Conservation (phyloP, 1,140 invertebrate species). For the Drosophila suzukii region DNA sequence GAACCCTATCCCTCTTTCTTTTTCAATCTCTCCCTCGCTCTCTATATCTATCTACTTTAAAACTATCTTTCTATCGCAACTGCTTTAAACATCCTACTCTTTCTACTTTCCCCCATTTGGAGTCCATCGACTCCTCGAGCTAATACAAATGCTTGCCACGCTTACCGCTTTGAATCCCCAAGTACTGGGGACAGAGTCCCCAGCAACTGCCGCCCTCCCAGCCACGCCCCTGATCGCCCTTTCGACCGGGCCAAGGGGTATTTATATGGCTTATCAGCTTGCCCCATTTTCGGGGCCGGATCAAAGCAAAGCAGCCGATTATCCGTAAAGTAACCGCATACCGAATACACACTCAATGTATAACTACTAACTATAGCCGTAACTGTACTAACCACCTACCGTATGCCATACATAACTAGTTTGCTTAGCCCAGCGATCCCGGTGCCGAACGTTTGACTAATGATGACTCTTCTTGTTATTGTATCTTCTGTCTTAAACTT, state of each 20-base stretch:
- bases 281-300: background rate
- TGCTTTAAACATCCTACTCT: slow-evolving; percentile 18
- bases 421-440: slow-evolving; percentile 74
- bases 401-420: slow-evolving; percentile 63
- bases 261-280: slow-evolving; percentile 19
- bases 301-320: slow-evolving; percentile 26
- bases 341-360: slow-evolving; percentile 48
- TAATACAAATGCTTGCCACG: slow-evolving; percentile 31
- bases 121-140: slow-evolving; percentile 16
- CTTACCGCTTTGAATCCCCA: slow-evolving; percentile 38
- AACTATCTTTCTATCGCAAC: slow-evolving; percentile 20
- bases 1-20: slow-evolving; percentile 15
- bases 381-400: slow-evolving; percentile 59
- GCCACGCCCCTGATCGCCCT: slow-evolving; percentile 9
- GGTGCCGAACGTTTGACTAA: slow-evolving; percentile 76
- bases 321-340: slow-evolving; percentile 10
- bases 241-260: slow-evolving; percentile 18
- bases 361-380: slow-evolving; percentile 46
- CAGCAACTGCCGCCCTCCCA: background rate
- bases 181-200: background rate
- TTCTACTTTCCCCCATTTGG: slow-evolving; percentile 10
- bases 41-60: slow-evolving; percentile 17
- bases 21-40: slow-evolving; percentile 5
- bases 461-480: slow-evolving; percentile 82
- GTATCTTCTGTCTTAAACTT: slow-evolving; percentile 83